Percentiles rank a stretch among this genome's conserved stretches.
Evolutionary conservation across 2,797 vertebrate genomes (phyloP).

Genomic region (Eulemur mongoz): DNA sequence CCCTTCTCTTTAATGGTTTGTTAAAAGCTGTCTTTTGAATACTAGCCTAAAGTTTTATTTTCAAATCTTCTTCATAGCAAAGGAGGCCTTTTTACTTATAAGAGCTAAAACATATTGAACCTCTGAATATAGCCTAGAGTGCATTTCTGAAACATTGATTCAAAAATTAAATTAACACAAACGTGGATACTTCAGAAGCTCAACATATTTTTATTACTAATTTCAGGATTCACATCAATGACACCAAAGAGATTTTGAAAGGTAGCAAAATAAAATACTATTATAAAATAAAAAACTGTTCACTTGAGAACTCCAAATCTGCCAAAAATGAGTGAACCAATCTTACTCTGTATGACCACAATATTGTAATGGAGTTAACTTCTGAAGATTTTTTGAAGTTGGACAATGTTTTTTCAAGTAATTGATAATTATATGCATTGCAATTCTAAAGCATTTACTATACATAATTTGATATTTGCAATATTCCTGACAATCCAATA

Average conservation of each 20-base stretch:
- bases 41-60: not conserved
- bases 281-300: not conserved
- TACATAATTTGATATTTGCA: not conserved
- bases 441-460: not conserved
- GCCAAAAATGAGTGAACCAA: not conserved
- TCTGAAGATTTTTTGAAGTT: not conserved
- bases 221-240: not conserved
- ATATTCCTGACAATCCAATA: not conserved
- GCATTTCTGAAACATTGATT: not conserved
- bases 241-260: not conserved
- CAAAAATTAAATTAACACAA: slow-evolving; percentile 1
- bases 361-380: not conserved
- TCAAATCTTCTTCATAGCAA: not conserved
- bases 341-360: not conserved
- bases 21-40: not conserved
- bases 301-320: not conserved
- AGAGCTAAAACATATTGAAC: not conserved
- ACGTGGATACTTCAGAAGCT: not conserved
- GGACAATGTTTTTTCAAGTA: not conserved
- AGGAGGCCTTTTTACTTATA: not conserved
- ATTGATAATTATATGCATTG: not conserved
- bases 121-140: not conserved
- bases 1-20: not conserved
- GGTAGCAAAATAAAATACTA: not conserved
- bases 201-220: slow-evolving; percentile 22